A percentile compares a stretch with the other conserved stretches of the same genome.
phyloP scores from a whole-genome alignment of 2,888 invertebrate genomes.

The Apomyelois bistriatella region DNA sequence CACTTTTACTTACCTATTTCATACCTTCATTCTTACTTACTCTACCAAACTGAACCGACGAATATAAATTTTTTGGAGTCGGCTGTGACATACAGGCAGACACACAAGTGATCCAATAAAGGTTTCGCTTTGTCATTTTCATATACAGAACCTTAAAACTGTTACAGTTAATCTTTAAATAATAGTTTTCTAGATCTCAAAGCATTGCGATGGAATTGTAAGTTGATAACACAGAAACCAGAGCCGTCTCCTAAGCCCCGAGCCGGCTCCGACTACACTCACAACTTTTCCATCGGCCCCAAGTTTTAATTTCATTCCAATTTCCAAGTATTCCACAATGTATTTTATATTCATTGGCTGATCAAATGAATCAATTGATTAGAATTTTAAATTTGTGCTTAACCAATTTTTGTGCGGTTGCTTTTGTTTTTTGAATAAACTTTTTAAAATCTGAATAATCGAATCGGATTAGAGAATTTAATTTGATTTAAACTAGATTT shows the following conservation, averaged over 20 bases:
- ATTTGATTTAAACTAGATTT: neutral
- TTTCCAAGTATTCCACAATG: conserved; percentile 41
- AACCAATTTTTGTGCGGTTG: conserved; percentile 20
- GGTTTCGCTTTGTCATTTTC: too few species aligned
- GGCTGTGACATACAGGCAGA: neutral
- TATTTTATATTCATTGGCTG: conserved; percentile 39
- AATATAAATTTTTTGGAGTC: too few species aligned
- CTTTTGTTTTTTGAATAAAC: conserved; percentile 13
- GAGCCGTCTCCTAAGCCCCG: conserved; percentile 19
- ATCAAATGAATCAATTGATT: conserved; percentile 44
- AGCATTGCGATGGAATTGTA: conserved; percentile 35
- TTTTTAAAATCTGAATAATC: neutral
- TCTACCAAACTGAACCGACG: too few species aligned
- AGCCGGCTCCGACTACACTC: conserved; percentile 19
- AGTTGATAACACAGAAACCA: conserved; percentile 49
- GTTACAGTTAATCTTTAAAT: conserved; percentile 21
- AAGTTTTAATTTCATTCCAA: conserved; percentile 62
- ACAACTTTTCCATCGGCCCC: conserved; percentile 39
- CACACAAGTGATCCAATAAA: conserved; percentile 57
- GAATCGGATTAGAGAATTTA: neutral
- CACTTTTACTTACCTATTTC: too few species aligned
- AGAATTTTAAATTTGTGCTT: conserved; percentile 42
- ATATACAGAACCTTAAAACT: too few species aligned
- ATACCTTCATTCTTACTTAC: too few species aligned
- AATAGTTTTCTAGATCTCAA: conserved; percentile 18